phyloP scores from a whole-genome alignment of 2,113 vertebrate species.

The Vireo altiloquus region DNA sequence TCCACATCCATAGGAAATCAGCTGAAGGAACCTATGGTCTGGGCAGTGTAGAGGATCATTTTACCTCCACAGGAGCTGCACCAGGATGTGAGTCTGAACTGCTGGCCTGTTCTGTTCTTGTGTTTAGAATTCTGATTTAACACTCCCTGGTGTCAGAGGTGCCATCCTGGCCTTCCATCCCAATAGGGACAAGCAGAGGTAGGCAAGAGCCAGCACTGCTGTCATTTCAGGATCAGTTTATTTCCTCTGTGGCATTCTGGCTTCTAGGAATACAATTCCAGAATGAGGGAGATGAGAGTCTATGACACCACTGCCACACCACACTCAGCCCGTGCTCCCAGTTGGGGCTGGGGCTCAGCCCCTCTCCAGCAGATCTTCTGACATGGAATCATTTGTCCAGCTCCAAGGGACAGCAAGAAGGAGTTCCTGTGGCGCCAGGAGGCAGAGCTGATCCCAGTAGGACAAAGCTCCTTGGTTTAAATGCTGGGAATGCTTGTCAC shows the following conservation, averaged over 20 bases:
- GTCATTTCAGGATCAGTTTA: neutral
- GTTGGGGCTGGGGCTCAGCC: neutral
- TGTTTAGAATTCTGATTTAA: neutral
- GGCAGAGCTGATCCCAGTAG: neutral
- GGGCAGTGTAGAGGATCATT: neutral
- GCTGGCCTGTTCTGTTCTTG: neutral
- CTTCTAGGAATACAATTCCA: neutral
- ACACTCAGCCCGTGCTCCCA: neutral
- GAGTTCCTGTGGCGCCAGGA: slow-evolving; percentile 26
- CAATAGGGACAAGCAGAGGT: neutral
- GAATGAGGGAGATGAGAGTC: neutral
- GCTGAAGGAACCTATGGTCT: neutral
- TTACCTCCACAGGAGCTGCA: neutral
- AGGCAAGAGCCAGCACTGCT: neutral
- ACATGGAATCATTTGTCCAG: neutral
- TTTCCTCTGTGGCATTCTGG: neutral
- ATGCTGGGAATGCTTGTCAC: slow-evolving; percentile 36
- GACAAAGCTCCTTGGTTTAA: slow-evolving; percentile 25
- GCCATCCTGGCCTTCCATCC: neutral
- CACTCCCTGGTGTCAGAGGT: neutral
- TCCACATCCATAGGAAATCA: neutral
- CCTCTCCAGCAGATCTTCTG: neutral
- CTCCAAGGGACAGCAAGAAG: neutral
- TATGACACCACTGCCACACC: rapidly evolving
- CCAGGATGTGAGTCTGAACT: no score